These are phyloP conservation scores for Limnephilus lunatus DNA, from an alignment of 2,888 invertebrate genomes.

Conservation along the genomic window DNA sequence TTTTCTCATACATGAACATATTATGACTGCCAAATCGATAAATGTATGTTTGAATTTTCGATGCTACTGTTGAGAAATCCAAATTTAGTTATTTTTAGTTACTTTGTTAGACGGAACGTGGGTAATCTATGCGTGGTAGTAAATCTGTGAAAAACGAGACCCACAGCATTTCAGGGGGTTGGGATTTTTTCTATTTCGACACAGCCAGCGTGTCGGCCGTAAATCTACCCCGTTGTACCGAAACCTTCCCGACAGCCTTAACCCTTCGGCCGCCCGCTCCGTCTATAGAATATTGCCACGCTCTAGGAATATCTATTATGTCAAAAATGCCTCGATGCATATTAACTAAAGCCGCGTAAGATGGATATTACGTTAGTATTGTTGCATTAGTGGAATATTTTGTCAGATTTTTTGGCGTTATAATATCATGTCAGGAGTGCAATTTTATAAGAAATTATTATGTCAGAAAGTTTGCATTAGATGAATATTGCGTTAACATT, in stretches of 20 bases:
- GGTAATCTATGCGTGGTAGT: constrained; percentile 10
- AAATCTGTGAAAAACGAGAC: constrained; percentile 26
- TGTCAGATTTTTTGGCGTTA: too few species aligned
- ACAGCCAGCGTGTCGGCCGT: constrained; percentile 41
- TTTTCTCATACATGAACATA: background rate
- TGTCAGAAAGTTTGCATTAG: background rate
- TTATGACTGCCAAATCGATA: background rate
- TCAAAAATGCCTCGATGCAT: background rate
- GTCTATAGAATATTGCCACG: background rate
- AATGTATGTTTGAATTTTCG: background rate
- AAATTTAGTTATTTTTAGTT: background rate
- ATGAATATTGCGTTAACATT: background rate
- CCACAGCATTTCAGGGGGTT: background rate
- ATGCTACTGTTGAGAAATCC: background rate
- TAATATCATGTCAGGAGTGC: too few species aligned
- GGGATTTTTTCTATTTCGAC: constrained; percentile 37
- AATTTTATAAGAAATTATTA: too few species aligned
- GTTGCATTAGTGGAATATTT: too few species aligned
- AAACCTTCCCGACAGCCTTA: constrained; percentile 33
- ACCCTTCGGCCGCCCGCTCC: background rate
- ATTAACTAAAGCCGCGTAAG: background rate
- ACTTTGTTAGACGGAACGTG: background rate
- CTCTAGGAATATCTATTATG: background rate
- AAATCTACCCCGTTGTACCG: constrained; percentile 44
- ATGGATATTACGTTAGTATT: too few species aligned